Evolutionary conservation across 2,113 vertebrate species (phyloP).

Genomic region (Danionella cerebrum): DNA sequence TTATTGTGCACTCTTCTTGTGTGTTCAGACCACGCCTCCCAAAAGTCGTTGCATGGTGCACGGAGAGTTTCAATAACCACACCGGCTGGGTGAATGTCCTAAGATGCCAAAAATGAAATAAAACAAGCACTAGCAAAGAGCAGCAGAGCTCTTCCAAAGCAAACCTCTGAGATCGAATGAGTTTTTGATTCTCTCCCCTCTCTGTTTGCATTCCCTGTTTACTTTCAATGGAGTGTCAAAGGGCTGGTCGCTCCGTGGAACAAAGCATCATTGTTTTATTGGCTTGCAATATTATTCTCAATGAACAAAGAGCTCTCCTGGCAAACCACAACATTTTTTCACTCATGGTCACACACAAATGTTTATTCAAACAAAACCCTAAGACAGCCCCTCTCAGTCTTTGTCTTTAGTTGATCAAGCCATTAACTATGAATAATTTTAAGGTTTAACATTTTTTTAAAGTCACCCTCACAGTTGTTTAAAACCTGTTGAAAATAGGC

Average conservation of each 20-base stretch:
- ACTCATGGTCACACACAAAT: neutral
- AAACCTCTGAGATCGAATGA: neutral
- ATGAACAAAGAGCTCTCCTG: neutral
- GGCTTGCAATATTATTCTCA: neutral
- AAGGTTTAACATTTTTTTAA: too few relatives aligned
- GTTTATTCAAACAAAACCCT: neutral
- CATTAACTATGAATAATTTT: too few relatives aligned
- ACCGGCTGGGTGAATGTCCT: neutral
- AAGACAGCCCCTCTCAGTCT: neutral
- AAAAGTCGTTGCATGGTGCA: neutral
- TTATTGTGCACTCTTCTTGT: neutral
- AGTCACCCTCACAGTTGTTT: too few relatives aligned
- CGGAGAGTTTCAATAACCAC: constrained; percentile 3
- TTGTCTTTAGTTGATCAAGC: too few relatives aligned
- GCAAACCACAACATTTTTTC: too few relatives aligned
- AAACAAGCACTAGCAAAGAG: neutral
- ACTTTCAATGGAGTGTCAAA: constrained; percentile 3
- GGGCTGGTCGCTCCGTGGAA: neutral
- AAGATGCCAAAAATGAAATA: neutral
- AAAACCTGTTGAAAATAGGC: too few relatives aligned
- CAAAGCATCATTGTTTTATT: neutral
- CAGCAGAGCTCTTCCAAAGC: neutral
- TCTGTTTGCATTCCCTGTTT: neutral
- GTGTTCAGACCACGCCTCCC: neutral
- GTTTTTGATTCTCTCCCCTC: neutral